phyloP scores from a whole-genome alignment of 2,888 invertebrate species.

The Lycophotia porphyrea region DNA sequence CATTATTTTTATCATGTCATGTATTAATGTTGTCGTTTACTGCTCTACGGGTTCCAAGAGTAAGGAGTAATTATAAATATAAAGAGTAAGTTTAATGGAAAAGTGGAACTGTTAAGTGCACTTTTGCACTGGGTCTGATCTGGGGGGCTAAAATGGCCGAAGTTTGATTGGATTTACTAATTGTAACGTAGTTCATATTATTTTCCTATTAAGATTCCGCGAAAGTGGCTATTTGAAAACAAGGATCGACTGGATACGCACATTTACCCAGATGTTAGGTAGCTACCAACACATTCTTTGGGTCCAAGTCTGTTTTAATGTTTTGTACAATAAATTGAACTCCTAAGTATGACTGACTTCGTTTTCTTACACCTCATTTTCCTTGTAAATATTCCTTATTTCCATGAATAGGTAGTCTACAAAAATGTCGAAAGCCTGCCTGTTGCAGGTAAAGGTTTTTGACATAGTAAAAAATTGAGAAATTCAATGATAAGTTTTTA shows the following conservation, averaged over 20 bases:
- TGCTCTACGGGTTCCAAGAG: constrained; percentile 39
- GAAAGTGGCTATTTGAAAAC: no score
- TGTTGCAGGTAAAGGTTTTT: neutral
- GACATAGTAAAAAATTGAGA: neutral
- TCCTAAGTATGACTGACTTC: constrained; percentile 3
- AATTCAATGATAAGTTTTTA: no score
- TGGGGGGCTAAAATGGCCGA: no score
- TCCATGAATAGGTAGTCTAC: neutral
- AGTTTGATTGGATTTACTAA: no score
- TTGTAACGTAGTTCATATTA: no score
- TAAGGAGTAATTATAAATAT: constrained; percentile 47
- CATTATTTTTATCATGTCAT: constrained; percentile 10
- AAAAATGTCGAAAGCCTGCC: neutral
- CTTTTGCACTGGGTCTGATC: neutral
- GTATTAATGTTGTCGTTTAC: constrained; percentile 31
- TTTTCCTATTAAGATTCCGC: no score
- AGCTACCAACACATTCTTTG: constrained; percentile 60
- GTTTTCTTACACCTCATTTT: constrained; percentile 34
- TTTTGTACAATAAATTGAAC: constrained; percentile 59
- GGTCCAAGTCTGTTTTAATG: constrained; percentile 66
- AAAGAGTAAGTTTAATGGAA: constrained; percentile 20
- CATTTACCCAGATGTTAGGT: constrained; percentile 36
- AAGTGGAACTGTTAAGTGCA: neutral
- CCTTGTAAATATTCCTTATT: neutral
- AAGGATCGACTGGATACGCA: no score